Evolutionary conservation across 1,140 invertebrate species (phyloP).

Genomic region (Drosophila persimilis): DNA sequence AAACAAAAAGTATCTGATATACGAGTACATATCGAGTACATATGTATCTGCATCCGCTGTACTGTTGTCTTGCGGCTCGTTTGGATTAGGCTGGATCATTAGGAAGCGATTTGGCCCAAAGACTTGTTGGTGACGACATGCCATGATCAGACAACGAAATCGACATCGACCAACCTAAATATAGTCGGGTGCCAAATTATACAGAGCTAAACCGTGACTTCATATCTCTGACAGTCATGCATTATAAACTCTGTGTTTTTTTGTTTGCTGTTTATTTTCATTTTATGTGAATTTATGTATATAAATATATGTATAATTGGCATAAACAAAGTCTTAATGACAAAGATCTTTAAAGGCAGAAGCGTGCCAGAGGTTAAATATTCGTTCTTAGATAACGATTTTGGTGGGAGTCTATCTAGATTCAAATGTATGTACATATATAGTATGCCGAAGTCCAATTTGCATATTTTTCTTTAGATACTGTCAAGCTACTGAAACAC

Average conservation of each 20-base stretch:
- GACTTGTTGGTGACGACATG: constrained; percentile 55
- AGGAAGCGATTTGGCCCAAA: constrained; percentile 57
- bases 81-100: constrained; percentile 59
- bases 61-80: constrained; percentile 20
- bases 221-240: constrained; percentile 57
- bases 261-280: too few species aligned
- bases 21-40: constrained; percentile 5
- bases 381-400: constrained; percentile 41
- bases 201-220: constrained; percentile 28
- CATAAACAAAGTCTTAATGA: constrained; percentile 26
- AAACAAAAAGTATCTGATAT: constrained; percentile 16
- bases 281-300: constrained; percentile 41
- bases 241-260: constrained; percentile 48
- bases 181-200: constrained; percentile 60
- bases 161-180: constrained; percentile 30
- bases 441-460: constrained; percentile 43
- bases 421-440: constrained; percentile 1
- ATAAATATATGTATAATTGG: constrained; percentile 35
- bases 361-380: constrained; percentile 48
- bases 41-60: constrained; percentile 22
- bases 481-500: constrained; percentile 34
- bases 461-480: constrained; percentile 27
- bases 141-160: constrained; percentile 33
- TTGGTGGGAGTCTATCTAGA: constrained; percentile 35
- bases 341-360: constrained; percentile 21